Percentiles rank a stretch among this genome's conserved stretches.
Evolutionary conservation across 2,888 invertebrate species (phyloP).

Genomic region (Morpho achilles): DNA sequence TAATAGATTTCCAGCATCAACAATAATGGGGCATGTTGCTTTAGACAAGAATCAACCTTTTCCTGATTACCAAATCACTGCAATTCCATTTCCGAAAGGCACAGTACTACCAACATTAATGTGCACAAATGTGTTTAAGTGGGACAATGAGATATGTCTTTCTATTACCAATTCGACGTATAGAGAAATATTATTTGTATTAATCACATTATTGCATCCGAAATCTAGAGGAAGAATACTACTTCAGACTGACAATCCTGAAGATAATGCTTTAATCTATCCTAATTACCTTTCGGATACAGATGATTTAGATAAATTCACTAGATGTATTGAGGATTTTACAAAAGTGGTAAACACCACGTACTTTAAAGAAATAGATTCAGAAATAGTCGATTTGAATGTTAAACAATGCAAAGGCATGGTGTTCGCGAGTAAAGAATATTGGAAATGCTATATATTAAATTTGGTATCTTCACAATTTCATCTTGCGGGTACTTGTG

Average conservation of each 20-base stretch:
- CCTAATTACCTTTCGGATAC: constrained; percentile 39
- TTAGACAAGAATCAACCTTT: constrained; percentile 41
- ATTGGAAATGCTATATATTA: constrained; percentile 51
- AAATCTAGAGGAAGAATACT: constrained; percentile 45
- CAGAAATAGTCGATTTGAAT: constrained; percentile 33
- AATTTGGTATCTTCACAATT: constrained; percentile 41
- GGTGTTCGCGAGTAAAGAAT: constrained; percentile 41
- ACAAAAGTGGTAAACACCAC: constrained; percentile 31
- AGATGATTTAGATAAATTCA: constrained; percentile 36
- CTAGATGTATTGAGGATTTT: constrained; percentile 33
- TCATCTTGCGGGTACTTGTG: constrained; percentile 48
- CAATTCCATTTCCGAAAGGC: constrained; percentile 34
- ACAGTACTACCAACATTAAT: constrained; percentile 34
- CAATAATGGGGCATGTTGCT: constrained; percentile 42
- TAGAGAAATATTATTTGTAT: constrained; percentile 29
- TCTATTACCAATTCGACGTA: constrained; percentile 31
- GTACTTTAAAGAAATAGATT: constrained; percentile 30
- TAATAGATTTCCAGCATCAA: constrained; percentile 39
- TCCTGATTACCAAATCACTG: constrained; percentile 48
- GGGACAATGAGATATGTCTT: constrained; percentile 37
- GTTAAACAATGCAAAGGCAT: constrained; percentile 39
- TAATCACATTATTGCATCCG: constrained; percentile 42
- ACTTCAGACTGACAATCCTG: constrained; percentile 39
- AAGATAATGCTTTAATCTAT: constrained; percentile 38
- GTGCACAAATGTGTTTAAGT: constrained; percentile 35